A percentile compares a stretch with the other conserved stretches of the same genome.
Conservation (phyloP, 2,888 invertebrate genomes). For the Mactromeris polynyma region DNA sequence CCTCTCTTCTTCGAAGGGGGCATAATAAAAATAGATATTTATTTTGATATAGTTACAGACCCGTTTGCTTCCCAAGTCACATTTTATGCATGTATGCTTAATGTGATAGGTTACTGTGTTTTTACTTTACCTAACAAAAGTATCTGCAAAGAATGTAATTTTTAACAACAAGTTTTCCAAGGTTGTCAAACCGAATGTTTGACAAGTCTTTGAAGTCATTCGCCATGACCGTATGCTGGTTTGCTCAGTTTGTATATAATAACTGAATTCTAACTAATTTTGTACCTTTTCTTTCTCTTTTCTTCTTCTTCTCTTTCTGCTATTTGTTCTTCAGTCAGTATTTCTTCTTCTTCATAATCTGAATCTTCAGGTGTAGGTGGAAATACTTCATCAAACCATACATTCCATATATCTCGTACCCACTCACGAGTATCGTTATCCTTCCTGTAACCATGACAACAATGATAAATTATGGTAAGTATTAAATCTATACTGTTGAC, state of each 20-base stretch:
- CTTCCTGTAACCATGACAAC: slow-evolving; percentile 57
- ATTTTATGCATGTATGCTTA: too few relatives aligned
- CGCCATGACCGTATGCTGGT: too few relatives aligned
- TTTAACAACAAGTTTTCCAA: too few relatives aligned
- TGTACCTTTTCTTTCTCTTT: slow-evolving; percentile 70
- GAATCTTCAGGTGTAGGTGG: slow-evolving; percentile 84
- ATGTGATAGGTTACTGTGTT: too few relatives aligned
- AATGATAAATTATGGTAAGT: neutral
- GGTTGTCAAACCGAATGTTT: too few relatives aligned
- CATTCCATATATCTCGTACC: slow-evolving; percentile 86
- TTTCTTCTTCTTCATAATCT: slow-evolving; percentile 79
- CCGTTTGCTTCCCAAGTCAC: too few relatives aligned
- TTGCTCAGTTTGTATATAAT: neutral
- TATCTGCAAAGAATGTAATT: too few relatives aligned
- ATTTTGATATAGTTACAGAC: too few relatives aligned
- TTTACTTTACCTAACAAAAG: too few relatives aligned
- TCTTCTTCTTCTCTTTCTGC: slow-evolving; percentile 68
- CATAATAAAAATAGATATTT: too few relatives aligned
- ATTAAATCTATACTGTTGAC: neutral
- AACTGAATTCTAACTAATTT: neutral
- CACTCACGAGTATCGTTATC: slow-evolving; percentile 83
- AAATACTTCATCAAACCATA: slow-evolving; percentile 87
- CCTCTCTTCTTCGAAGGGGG: too few relatives aligned
- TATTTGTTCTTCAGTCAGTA: slow-evolving; percentile 58
- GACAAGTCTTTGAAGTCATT: too few relatives aligned